Conservation (phyloP, 2,888 invertebrate species). For the Troilus luridus region DNA sequence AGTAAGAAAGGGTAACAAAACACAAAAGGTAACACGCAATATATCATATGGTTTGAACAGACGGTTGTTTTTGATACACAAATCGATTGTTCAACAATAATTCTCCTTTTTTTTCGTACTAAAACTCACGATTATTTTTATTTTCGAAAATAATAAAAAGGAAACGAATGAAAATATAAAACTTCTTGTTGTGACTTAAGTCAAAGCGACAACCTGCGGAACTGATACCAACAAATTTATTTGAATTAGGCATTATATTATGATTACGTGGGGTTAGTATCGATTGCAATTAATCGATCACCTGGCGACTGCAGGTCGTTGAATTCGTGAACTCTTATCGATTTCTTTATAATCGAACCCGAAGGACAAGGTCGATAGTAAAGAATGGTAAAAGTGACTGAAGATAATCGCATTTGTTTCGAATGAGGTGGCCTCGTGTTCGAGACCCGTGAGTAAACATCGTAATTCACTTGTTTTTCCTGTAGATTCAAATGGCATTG, state of each 20-base stretch:
- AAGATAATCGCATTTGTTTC: conserved; percentile 56
- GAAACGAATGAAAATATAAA: too few species aligned
- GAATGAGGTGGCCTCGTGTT: conserved; percentile 46
- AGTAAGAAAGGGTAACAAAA: too few species aligned
- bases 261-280: neutral
- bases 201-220: too few species aligned
- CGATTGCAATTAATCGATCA: neutral
- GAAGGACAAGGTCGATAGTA: conserved; percentile 18
- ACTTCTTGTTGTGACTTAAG: too few species aligned
- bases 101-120: too few species aligned
- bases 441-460: conserved; percentile 20
- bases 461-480: neutral
- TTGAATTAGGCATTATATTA: neutral
- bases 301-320: neutral
- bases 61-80: too few species aligned
- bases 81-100: too few species aligned
- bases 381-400: conserved; percentile 51
- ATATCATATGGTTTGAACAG: too few species aligned
- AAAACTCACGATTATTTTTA: too few species aligned
- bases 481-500: neutral
- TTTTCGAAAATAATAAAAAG: too few species aligned
- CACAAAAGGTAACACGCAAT: too few species aligned
- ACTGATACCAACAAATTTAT: too few species aligned
- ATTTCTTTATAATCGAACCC: conserved; percentile 6
- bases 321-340: neutral